Percentiles rank a stretch among this genome's conserved stretches.
These are phyloP conservation scores for Pseudomyrmex cubaensis DNA, from an alignment of 1,140 invertebrate species.

Conservation along the genomic window DNA sequence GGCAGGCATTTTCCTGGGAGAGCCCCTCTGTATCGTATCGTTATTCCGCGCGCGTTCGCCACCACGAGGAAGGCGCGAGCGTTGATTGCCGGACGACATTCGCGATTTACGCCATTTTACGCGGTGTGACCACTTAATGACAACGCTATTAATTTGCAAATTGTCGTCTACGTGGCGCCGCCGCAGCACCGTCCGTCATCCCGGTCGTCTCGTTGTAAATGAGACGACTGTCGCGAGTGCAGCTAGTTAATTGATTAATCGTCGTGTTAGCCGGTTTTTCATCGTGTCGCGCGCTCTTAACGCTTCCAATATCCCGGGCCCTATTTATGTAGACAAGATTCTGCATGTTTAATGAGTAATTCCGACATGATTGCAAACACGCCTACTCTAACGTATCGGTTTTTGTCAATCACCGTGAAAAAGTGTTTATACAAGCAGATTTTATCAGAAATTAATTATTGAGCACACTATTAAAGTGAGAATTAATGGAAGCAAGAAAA, in stretches of 20 bases:
- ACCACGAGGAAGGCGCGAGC: slow-evolving; percentile 12
- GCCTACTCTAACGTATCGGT: not conserved
- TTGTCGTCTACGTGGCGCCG: slow-evolving; percentile 18
- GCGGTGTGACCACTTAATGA: slow-evolving; percentile 54
- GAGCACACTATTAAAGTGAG: slow-evolving; percentile 1
- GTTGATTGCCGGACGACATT: slow-evolving; percentile 55
- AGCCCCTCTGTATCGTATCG: slow-evolving; percentile 21
- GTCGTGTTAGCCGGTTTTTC: slow-evolving; percentile 31
- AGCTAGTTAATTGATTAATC: slow-evolving; percentile 59
- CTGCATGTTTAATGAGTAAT: not conserved
- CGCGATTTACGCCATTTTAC: slow-evolving; percentile 46
- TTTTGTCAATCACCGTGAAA: not conserved
- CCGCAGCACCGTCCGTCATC: slow-evolving; percentile 23
- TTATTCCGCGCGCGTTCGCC: slow-evolving; percentile 53
- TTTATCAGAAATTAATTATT: slow-evolving; percentile 23
- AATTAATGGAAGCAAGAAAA: too few relatives aligned
- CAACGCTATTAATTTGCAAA: slow-evolving; percentile 58
- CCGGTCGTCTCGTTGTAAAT: slow-evolving; percentile 1
- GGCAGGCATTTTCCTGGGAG: slow-evolving; percentile 34
- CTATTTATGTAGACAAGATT: not conserved
- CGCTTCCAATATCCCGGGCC: not conserved
- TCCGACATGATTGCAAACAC: not conserved
- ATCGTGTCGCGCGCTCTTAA: slow-evolving; percentile 7
- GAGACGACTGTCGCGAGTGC: slow-evolving; percentile 6
- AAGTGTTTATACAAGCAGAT: not conserved